Percentiles rank a stretch among this genome's conserved stretches.
Evolutionary conservation across 1,140 invertebrate species (phyloP).

Genomic region (Ceratina japonica): DNA sequence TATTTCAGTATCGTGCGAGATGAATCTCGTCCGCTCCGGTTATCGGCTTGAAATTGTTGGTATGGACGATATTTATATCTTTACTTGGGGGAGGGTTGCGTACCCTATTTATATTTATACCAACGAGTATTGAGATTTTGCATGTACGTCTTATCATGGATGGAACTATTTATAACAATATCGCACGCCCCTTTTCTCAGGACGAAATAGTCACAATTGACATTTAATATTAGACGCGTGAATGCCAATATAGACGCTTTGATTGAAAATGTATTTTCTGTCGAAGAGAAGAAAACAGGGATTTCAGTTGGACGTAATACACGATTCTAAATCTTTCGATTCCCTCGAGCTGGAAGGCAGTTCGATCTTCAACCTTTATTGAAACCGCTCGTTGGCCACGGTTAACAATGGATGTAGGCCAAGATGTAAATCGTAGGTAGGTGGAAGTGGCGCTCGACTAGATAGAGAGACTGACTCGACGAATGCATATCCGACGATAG

Average conservation of each 20-base stretch:
- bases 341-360: not conserved
- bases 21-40: not conserved
- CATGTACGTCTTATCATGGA: too few relatives aligned
- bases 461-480: slow-evolving; percentile 8
- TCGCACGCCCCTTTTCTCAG: too few relatives aligned
- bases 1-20: too few relatives aligned
- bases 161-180: too few relatives aligned
- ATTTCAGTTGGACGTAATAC: not conserved
- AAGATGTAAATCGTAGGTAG: slow-evolving; percentile 16
- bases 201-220: too few relatives aligned
- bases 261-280: too few relatives aligned
- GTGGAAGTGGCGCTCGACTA: slow-evolving; percentile 4
- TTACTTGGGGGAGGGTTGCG: not conserved
- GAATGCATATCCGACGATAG: slow-evolving; percentile 15
- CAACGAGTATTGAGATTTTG: not conserved
- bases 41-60: not conserved
- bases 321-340: not conserved
- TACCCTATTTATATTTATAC: slow-evolving; percentile 18
- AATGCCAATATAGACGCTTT: too few relatives aligned
- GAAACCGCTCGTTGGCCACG: slow-evolving; percentile 16
- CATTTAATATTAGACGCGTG: too few relatives aligned
- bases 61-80: not conserved
- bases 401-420: slow-evolving; percentile 29
- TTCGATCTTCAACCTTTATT: not conserved
- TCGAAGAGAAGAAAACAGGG: too few relatives aligned